These are phyloP conservation scores for Drosophila parabipectinata DNA, from an alignment of 1,140 invertebrate genomes.

Conservation along the genomic window DNA sequence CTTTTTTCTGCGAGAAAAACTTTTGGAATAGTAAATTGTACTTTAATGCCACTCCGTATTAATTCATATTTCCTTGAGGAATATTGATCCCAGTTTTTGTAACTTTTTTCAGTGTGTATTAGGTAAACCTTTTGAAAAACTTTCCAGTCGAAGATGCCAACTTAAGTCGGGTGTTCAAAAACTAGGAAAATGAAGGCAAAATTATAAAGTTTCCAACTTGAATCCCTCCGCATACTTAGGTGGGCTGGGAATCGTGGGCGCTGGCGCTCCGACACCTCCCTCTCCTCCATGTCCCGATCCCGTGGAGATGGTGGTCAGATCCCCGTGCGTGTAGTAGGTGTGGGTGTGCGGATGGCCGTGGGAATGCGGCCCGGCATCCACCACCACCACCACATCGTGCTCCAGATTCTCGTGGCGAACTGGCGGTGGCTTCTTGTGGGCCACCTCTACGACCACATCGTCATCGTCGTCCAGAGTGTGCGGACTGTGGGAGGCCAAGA, in stretches of 20 bases:
- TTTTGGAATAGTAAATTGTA: no score
- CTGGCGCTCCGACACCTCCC: constrained; percentile 4
- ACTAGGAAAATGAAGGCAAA: not conserved
- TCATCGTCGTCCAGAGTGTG: constrained; percentile 76
- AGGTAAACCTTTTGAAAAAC: constrained; percentile 48
- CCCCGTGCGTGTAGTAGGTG: constrained; percentile 66
- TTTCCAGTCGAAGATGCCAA: constrained; percentile 46
- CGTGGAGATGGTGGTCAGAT: constrained; percentile 42
- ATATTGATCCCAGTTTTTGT: not conserved
- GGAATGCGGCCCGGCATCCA: constrained; percentile 61
- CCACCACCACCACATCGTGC: constrained; percentile 73
- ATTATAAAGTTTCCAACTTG: constrained; percentile 31
- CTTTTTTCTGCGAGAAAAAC: not conserved
- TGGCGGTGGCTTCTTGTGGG: constrained; percentile 21
- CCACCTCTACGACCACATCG: constrained; percentile 67
- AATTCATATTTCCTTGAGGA: not conserved
- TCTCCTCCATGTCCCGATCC: constrained; percentile 31
- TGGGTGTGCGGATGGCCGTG: constrained; percentile 57
- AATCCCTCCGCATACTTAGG: constrained; percentile 57
- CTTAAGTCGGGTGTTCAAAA: constrained; percentile 25
- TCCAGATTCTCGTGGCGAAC: constrained; percentile 42
- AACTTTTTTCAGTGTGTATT: not conserved
- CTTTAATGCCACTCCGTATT: not conserved
- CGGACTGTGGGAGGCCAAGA: constrained; percentile 79
- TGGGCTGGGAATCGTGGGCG: constrained; percentile 40